Conservation (phyloP, 1,140 invertebrate genomes). For the Megalopta genalis region DNA sequence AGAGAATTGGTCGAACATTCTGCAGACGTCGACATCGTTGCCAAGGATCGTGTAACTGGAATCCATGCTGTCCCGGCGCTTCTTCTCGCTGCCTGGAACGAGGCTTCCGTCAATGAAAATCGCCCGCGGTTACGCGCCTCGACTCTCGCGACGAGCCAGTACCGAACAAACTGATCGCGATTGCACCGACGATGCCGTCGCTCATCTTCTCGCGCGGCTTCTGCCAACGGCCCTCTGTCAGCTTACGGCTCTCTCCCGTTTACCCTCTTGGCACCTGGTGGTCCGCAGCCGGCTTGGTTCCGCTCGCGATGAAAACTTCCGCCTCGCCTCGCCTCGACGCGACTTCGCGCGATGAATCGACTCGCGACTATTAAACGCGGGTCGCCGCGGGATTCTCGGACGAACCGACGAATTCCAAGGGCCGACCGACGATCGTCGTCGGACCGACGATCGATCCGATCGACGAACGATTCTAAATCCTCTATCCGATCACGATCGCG, state of each 20-base stretch:
- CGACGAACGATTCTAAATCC: too few relatives aligned
- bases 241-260: background rate
- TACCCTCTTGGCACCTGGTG: too few relatives aligned
- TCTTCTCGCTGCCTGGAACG: conserved; percentile 74
- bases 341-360: too few relatives aligned
- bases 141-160: conserved; percentile 50
- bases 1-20: conserved; percentile 85
- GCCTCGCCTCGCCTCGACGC: too few relatives aligned
- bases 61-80: conserved; percentile 81
- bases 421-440: too few relatives aligned
- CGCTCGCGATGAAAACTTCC: background rate
- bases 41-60: conserved; percentile 83
- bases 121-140: conserved; percentile 21
- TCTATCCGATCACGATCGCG: too few relatives aligned
- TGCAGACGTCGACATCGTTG: conserved; percentile 84
- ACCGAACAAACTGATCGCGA: conserved; percentile 77
- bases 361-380: too few relatives aligned
- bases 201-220: conserved; percentile 69
- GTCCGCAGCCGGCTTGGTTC: background rate
- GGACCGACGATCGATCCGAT: too few relatives aligned
- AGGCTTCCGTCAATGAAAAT: conserved; percentile 65
- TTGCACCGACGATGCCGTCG: conserved; percentile 76
- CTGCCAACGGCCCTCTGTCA: conserved; percentile 49
- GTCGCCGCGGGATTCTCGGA: too few relatives aligned
- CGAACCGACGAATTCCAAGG: too few relatives aligned